Conservation (phyloP, 2,888 invertebrate species). For the Bursaphelenchus okinawaensis region DNA sequence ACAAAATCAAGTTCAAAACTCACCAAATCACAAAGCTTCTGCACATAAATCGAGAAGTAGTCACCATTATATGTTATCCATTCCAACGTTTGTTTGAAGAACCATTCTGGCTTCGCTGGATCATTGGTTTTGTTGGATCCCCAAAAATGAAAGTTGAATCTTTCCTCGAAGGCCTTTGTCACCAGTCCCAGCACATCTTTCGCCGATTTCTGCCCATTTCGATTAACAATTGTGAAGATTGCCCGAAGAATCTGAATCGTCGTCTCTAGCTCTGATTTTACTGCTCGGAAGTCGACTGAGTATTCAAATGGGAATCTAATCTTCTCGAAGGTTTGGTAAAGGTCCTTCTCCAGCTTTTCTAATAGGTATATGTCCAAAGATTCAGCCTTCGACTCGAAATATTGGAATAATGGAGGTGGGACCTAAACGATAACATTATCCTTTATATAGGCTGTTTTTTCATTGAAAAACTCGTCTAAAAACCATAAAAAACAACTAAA, state of each 20-base stretch:
- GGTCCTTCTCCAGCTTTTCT: slow-evolving; percentile 12
- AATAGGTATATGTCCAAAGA: slow-evolving; percentile 12
- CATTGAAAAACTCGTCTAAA: too few relatives aligned
- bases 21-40: slow-evolving; percentile 28
- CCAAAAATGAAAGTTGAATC: slow-evolving; percentile 40
- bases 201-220: slow-evolving; percentile 4
- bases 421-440: slow-evolving; percentile 5
- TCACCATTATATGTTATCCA: slow-evolving; percentile 30
- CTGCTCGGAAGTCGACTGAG: slow-evolving; percentile 24
- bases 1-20: neutral
- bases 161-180: slow-evolving; percentile 23
- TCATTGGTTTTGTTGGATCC: slow-evolving; percentile 35
- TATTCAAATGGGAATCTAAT: slow-evolving; percentile 34
- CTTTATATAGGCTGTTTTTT: too few relatives aligned
- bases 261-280: slow-evolving; percentile 22
- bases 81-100: slow-evolving; percentile 36
- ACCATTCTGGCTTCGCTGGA: slow-evolving; percentile 45
- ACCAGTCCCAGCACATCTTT: slow-evolving; percentile 12
- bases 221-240: slow-evolving; percentile 17
- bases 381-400: neutral
- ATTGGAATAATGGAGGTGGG: neutral
- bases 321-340: slow-evolving; percentile 15
- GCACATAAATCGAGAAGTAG: slow-evolving; percentile 29
- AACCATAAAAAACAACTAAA: neutral
- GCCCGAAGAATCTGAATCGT: slow-evolving; percentile 23